Evolutionary conservation across 2,797 vertebrate genomes (phyloP), one percentile per base, ranked within the genome.

Genomic region (Platyrinchus mystaceus): DNA sequence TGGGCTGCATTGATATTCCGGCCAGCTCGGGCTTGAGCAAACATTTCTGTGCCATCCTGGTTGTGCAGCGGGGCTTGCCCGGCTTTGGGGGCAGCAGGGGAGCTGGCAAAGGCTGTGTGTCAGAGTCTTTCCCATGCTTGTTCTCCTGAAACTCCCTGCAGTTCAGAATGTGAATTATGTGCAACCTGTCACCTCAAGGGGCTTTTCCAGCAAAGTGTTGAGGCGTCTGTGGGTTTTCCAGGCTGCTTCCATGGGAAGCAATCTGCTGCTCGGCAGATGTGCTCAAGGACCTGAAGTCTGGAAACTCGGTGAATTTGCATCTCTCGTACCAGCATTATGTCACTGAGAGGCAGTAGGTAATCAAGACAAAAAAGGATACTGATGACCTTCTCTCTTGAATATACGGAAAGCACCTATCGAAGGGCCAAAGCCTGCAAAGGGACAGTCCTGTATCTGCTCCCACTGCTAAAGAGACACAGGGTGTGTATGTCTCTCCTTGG

Each of bases 1-100:
- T 4, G 10, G 67, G 26, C 64, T 74, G 32, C 89, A 56, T 93
- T 92, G 96, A 52, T 93, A 96, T 96, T 96, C 97, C 15, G 43
- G 84, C 73, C 47, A 2, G 64, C 74, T 7, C 3, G 4, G 81
- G n/a, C 74, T 24, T 24, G 41, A 83, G 86, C 67, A 71, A 90
- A 82, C 80, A 23, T 27, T 43, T 56, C 70, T 11, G 68, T 34
- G 84, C 80, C 74, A 1, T 34, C 59, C 20, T 39, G 59, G 68
- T 75, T n/a, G 44, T 14, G 23, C 66, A 21, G 64, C 39, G 2
- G 82, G 87, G 80, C 79, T 84, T 43, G 88, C 84, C 80, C 13
- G 3, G 32, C 30, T 8, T 8, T 6, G 47, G 70, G 46, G n/a
- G 63, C 6, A 8, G 43, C 3, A 8, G 43, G 70, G 50, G 50